Percentiles rank a stretch among this genome's conserved stretches.
Conservation (phyloP, 2,888 invertebrate genomes). For the Boloria euphrosyne region DNA sequence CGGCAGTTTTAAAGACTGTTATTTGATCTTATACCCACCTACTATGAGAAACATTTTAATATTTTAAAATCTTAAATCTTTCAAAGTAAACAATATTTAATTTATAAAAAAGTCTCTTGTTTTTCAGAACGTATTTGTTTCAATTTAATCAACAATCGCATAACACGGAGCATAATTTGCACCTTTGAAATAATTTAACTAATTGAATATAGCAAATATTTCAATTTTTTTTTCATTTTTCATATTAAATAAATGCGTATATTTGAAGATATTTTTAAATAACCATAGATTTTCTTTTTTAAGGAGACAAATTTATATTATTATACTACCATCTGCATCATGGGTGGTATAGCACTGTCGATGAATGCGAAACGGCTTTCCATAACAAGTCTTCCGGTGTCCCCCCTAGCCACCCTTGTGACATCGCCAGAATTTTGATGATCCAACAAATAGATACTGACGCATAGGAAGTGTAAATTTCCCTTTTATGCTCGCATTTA, state of each 20-base stretch:
- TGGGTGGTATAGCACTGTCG: constrained; percentile 64
- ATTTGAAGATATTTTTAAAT: constrained; percentile 17
- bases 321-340: constrained; percentile 41
- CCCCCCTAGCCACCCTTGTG: constrained; percentile 51
- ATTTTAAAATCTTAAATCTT: too few species aligned
- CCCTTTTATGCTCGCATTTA: constrained; percentile 6
- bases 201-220: too few species aligned
- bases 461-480: constrained; percentile 23
- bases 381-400: constrained; percentile 68
- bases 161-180: too few species aligned
- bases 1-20: too few species aligned
- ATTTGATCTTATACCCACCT: too few species aligned
- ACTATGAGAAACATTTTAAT: too few species aligned
- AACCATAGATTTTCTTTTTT: constrained; percentile 11
- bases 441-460: constrained; percentile 39
- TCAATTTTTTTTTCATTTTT: too few species aligned
- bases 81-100: too few species aligned
- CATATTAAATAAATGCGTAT: not conserved
- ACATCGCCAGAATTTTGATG: constrained; percentile 74
- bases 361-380: constrained; percentile 60
- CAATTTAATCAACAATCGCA: too few species aligned
- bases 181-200: too few species aligned
- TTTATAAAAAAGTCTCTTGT: too few species aligned
- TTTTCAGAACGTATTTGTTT: too few species aligned
- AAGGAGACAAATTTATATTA: constrained; percentile 29